Evolutionary conservation across 2,797 vertebrate genomes (phyloP).

Genomic region (Sebastes jordani): DNA sequence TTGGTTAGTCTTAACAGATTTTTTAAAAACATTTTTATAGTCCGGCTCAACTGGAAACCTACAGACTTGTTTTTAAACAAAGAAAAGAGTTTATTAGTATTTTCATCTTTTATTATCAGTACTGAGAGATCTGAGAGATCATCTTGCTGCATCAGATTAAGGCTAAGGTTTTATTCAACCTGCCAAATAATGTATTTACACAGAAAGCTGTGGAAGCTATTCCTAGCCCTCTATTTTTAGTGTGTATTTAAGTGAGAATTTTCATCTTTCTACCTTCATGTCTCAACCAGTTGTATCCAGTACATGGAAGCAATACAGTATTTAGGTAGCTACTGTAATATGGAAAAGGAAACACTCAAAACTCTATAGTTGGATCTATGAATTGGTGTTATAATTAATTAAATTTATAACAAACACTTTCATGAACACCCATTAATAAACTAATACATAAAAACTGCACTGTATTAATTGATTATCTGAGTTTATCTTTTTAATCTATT

Average conservation of each 20-base stretch:
- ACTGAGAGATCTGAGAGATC: not conserved
- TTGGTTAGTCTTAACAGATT: not conserved
- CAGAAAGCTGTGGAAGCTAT: not conserved
- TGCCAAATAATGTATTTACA: not conserved
- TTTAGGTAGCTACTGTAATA: not conserved
- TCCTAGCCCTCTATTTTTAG: not conserved
- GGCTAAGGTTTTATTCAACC: not conserved
- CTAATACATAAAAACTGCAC: not conserved
- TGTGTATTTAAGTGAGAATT: no score
- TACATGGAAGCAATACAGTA: not conserved
- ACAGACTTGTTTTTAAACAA: not conserved
- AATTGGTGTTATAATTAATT: not conserved
- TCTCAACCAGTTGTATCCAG: not conserved
- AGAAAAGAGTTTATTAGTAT: not conserved
- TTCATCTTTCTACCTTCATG: not conserved
- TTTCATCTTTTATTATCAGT: not conserved
- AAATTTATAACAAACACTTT: not conserved
- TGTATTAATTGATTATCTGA: not conserved
- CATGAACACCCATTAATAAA: not conserved
- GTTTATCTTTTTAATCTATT: not conserved
- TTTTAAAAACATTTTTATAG: not conserved
- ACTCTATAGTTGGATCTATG: not conserved
- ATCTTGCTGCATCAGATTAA: not conserved
- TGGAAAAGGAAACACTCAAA: not conserved
- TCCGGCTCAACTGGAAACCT: not conserved